Percentiles rank a stretch among this genome's conserved stretches.
These are phyloP conservation scores for Balearica regulorum DNA, from an alignment of 2,797 vertebrate species.

Conservation along the genomic window DNA sequence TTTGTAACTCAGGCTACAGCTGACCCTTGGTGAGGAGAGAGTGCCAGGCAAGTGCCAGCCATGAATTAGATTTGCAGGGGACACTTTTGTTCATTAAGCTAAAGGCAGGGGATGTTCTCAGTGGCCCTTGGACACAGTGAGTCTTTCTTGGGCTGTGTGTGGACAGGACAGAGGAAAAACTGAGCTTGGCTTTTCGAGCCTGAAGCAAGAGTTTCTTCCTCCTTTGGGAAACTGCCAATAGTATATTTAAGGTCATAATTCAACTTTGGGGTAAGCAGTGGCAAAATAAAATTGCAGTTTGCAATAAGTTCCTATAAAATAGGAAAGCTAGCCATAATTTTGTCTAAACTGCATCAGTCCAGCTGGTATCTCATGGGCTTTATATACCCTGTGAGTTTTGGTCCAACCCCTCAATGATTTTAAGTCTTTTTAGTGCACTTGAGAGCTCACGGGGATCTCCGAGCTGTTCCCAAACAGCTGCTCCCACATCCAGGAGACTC, in stretches of 20 bases:
- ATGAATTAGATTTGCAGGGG: neutral
- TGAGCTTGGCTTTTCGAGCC: neutral
- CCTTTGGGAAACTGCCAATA: neutral
- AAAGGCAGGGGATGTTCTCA: neutral
- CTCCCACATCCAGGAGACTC: neutral
- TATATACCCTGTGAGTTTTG: neutral
- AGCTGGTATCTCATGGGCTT: neutral
- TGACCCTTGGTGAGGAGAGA: neutral
- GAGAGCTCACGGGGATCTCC: neutral
- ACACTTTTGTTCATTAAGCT: neutral
- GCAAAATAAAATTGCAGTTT: neutral
- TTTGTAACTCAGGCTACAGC: neutral
- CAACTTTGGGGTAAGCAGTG: neutral
- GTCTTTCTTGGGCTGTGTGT: neutral
- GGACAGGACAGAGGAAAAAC: neutral
- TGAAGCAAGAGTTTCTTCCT: neutral
- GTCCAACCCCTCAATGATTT: neutral
- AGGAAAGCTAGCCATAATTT: neutral
- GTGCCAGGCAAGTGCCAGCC: neutral
- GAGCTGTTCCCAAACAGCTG: neutral
- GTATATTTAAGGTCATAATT: neutral
- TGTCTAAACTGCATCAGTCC: neutral
- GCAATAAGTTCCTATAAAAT: neutral
- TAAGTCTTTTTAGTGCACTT: neutral
- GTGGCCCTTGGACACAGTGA: fast-evolving